phyloP scores from a whole-genome alignment of 2,113 vertebrate genomes.

The Notothenia coriiceps region DNA sequence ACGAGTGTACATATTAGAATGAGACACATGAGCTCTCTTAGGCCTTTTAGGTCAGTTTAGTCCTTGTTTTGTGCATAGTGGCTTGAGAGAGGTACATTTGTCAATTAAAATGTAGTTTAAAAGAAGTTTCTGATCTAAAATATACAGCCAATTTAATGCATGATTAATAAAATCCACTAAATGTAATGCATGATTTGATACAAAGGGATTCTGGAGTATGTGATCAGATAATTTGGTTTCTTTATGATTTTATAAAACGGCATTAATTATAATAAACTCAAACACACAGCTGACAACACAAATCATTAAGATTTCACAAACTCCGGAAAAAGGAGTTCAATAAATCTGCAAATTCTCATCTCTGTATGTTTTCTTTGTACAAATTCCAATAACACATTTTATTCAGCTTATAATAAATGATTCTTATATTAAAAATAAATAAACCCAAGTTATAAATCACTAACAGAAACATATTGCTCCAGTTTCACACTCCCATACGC shows the following conservation, averaged over 20 bases:
- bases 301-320: slow-evolving; percentile 13
- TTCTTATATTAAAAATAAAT: not conserved
- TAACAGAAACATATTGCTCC: slow-evolving; percentile 28
- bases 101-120: not conserved
- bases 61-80: not conserved
- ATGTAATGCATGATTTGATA: slow-evolving; percentile 4
- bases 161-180: not conserved
- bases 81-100: not conserved
- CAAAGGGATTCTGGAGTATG: not conserved
- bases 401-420: slow-evolving; percentile 10
- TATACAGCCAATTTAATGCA: slow-evolving; percentile 26
- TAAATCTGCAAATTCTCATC: not conserved
- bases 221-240: slow-evolving; percentile 1
- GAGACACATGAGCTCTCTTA: not conserved
- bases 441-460: slow-evolving; percentile 11
- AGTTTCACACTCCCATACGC: slow-evolving; percentile 57
- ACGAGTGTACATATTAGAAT: not conserved
- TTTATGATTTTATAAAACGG: not conserved
- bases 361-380: not conserved
- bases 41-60: not conserved
- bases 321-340: not conserved
- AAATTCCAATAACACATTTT: not conserved
- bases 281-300: not conserved
- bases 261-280: not conserved
- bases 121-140: slow-evolving; percentile 1